Base-by-base conservation (phyloP, 2,888 invertebrate species). In the Arrhopalites spinosus region DNA sequence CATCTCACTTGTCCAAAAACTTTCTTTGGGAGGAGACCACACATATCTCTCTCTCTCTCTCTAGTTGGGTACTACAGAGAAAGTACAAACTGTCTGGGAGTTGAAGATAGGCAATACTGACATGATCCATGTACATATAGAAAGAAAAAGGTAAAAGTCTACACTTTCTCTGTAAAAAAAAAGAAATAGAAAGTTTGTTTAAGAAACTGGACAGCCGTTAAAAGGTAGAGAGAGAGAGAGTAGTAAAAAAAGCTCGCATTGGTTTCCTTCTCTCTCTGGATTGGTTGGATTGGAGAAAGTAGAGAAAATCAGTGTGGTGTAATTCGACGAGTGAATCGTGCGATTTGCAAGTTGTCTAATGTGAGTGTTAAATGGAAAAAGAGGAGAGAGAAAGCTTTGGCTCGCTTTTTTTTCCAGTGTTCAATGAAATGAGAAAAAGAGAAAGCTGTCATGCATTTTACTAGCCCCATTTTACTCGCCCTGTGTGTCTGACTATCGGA, bases 301-400 rank as follows among this genome's bases (percentile, higher is more conserved):
- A n/a, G n/a, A n/a, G n/a, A 36, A 36, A 36, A 36, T 36, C 36
- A 36, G 36, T 36, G 36, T 36, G 36, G 36, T 36, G n/a, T n/a
- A n/a, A n/a, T n/a, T n/a, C n/a, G n/a, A n/a, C n/a, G n/a, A n/a
- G n/a, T n/a, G 36, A 36, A 36, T 36, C 36, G 36, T 59, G 59
- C 23, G 27, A 59, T 59, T 59, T 59, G 59, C 59, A 59, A 59
- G 27, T 59, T 59, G 25, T 59, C 59, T 59, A 59, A 61, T 59
- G 67, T 73, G 61, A 29, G 73, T 50, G 29, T 50, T 61, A 43
- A 20, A 61, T 30, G 36, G 29, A 43, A 45, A n/a, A 17, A 15
- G 45, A 17, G 20, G 20, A 20, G 27, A 43, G 47, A 17, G 27
- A 47, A 23, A 69, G 47, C 17, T 7, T 36, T 36, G 36, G 36